These are phyloP conservation scores for Alectura lathami DNA, from an alignment of 2,113 vertebrate genomes.

Conservation along the genomic window DNA sequence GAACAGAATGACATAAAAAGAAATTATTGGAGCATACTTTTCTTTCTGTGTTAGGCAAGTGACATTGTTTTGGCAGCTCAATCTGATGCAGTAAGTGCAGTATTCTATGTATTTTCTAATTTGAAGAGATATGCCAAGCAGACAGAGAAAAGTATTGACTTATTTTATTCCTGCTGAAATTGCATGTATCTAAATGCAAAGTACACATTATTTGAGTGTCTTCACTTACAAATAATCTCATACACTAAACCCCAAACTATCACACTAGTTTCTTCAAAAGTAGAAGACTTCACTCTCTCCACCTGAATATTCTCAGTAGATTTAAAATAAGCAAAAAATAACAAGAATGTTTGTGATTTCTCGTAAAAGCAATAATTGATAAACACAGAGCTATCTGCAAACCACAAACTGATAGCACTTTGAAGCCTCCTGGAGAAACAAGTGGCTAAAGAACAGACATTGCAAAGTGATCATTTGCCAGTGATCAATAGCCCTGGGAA, in stretches of 20 bases:
- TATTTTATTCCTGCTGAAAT: constrained; percentile 3
- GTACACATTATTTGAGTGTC: neutral
- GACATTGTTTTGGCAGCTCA: constrained; percentile 49
- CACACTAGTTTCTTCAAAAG: neutral
- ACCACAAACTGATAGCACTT: neutral
- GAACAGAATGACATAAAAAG: constrained; percentile 32
- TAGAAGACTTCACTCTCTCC: neutral
- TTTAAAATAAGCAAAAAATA: neutral
- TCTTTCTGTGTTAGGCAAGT: neutral
- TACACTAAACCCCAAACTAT: neutral
- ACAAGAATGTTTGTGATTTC: neutral
- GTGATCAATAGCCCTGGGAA: neutral
- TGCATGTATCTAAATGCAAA: constrained; percentile 10
- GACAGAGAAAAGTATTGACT: neutral
- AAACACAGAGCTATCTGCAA: neutral
- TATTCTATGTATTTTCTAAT: constrained; percentile 16
- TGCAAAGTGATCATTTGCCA: neutral
- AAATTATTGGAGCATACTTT: constrained; percentile 12
- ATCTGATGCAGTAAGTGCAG: neutral
- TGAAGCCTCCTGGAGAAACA: neutral
- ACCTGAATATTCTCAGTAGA: neutral
- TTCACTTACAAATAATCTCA: neutral
- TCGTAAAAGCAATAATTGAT: neutral
- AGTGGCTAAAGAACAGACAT: neutral
- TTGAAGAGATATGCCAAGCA: neutral